A percentile compares a stretch with the other conserved stretches of the same genome.
phyloP scores from a whole-genome alignment of 2,113 vertebrate species.

The Triplophysa dalaica region DNA sequence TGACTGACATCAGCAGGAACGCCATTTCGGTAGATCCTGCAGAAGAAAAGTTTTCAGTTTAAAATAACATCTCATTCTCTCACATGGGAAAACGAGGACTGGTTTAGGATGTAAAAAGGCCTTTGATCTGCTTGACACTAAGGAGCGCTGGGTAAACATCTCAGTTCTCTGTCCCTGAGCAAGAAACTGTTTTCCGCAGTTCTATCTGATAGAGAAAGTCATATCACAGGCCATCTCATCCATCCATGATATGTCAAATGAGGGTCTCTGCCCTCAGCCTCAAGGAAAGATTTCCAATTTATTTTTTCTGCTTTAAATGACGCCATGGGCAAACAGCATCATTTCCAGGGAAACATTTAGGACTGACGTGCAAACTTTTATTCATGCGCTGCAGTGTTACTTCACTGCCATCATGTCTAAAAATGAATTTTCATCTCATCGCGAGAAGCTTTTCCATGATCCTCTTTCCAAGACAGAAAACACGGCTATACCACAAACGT shows the following conservation, averaged over 20 bases:
- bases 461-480: constrained; percentile 28
- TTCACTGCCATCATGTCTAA: background rate
- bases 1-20: constrained; percentile 76
- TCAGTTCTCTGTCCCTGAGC: background rate
- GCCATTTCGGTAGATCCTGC: constrained; percentile 68
- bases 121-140: constrained; percentile 44
- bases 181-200: no score
- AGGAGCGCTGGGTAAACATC: constrained; percentile 52
- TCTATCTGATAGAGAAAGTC: background rate
- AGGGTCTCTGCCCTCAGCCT: background rate
- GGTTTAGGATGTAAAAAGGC: constrained; percentile 42
- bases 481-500: background rate
- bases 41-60: background rate
- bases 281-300: background rate
- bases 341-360: constrained; percentile 7
- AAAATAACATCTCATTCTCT: background rate
- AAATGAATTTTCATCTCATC: constrained; percentile 40
- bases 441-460: background rate
- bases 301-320: background rate
- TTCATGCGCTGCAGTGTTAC: background rate
- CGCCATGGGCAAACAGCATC: background rate
- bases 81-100: constrained; percentile 20
- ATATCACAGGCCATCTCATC: background rate
- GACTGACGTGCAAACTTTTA: constrained; percentile 7
- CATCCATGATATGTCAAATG: background rate